A percentile compares a stretch with the other conserved stretches of the same genome.
Evolutionary conservation across 1,140 invertebrate species (phyloP).

Genomic region (Drosophila kikkawai): DNA sequence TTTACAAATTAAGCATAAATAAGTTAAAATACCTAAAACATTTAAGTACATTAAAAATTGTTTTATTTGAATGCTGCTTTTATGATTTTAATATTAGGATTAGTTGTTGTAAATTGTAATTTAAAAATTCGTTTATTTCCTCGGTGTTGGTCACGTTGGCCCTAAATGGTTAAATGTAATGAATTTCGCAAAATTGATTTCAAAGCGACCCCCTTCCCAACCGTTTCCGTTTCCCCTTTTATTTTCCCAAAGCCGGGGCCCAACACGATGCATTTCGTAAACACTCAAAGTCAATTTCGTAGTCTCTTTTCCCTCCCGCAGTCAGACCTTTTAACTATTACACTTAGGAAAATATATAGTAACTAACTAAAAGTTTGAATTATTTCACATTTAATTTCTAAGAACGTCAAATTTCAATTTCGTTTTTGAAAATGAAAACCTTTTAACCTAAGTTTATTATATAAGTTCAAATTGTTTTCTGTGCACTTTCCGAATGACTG

Average conservation of each 20-base stretch:
- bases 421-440: neutral
- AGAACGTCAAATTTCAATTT: too few species aligned
- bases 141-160: conserved; percentile 9
- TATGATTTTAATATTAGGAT: too few species aligned
- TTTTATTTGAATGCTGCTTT: too few species aligned
- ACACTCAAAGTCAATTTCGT: conserved; percentile 37
- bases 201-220: conserved; percentile 14
- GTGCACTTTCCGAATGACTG: conserved; percentile 13
- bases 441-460: too few species aligned
- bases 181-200: conserved; percentile 75
- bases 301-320: conserved; percentile 8
- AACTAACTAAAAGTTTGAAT: neutral
- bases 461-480: neutral
- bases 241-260: conserved; percentile 5
- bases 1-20: too few species aligned
- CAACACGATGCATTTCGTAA: conserved; percentile 70
- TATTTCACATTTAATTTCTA: neutral
- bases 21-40: too few species aligned
- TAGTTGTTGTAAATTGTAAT: neutral
- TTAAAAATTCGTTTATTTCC: neutral
- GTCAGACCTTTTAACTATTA: neutral
- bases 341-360: neutral
- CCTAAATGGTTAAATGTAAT: conserved; percentile 64
- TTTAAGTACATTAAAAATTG: too few species aligned
- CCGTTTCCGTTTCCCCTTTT: neutral